Evolutionary conservation across 2,113 vertebrate species (phyloP).

Genomic region (Pycnonotus jocosus): DNA sequence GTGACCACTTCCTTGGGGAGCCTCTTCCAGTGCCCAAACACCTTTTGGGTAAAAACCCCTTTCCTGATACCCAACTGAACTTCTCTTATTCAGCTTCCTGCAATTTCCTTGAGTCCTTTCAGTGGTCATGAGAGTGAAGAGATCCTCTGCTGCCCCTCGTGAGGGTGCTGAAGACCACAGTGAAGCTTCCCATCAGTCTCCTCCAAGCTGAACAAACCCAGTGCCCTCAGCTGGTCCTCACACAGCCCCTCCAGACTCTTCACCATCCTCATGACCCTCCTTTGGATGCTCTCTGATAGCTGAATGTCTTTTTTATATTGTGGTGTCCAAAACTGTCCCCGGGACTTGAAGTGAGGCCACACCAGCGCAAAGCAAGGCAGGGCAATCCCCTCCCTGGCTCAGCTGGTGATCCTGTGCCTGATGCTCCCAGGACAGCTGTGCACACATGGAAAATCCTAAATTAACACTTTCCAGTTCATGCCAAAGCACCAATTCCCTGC

Average conservation of each 20-base stretch:
- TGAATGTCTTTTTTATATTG: neutral
- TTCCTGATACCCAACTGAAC: neutral
- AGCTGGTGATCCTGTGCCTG: neutral
- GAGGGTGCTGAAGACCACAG: neutral
- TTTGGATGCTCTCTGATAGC: neutral
- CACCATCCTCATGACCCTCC: neutral
- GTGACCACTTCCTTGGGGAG: neutral
- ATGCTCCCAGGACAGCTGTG: neutral
- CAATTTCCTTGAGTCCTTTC: neutral
- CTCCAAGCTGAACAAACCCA: neutral
- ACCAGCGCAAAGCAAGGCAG: neutral
- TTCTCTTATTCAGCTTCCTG: neutral
- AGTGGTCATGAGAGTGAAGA: neutral
- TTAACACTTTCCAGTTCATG: neutral
- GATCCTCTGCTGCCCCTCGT: neutral
- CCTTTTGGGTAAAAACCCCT: neutral
- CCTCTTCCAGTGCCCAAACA: neutral
- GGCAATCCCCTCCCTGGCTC: neutral
- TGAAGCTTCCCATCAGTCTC: neutral
- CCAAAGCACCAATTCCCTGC: neutral
- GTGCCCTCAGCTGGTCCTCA: neutral
- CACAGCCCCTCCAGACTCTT: neutral
- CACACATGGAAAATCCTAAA: neutral
- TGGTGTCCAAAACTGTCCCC: neutral
- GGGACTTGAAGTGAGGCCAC: too few relatives aligned